Evolutionary conservation across 2,113 vertebrate genomes (phyloP).

Genomic region (Dermatemys mawii): DNA sequence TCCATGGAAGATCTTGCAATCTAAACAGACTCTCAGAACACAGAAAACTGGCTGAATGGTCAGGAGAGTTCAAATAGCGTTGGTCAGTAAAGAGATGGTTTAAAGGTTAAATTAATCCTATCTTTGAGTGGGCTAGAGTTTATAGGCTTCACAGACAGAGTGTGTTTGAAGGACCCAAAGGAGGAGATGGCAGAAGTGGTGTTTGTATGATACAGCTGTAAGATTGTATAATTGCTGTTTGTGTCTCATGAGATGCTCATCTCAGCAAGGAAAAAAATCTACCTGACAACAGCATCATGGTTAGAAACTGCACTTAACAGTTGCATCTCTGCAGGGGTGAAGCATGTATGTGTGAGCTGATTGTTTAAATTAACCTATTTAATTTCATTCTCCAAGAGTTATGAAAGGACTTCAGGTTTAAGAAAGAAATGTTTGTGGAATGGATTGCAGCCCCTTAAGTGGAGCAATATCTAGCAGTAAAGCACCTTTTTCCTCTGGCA

Average conservation of each 20-base stretch:
- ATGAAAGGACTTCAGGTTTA: not conserved
- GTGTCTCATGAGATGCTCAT: not conserved
- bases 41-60: not conserved
- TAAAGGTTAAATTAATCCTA: not conserved
- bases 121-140: not conserved
- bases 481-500: too few relatives aligned
- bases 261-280: not conserved
- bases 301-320: not conserved
- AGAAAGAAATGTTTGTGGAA: not conserved
- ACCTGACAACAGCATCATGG: not conserved
- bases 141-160: accelerated
- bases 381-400: not conserved
- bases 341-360: not conserved
- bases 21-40: not conserved
- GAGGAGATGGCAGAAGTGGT: not conserved
- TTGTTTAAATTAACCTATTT: not conserved
- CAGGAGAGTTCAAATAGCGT: not conserved
- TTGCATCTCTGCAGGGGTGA: accelerated
- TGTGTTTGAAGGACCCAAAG: not conserved
- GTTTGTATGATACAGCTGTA: not conserved
- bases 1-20: not conserved
- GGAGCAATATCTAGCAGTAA: not conserved
- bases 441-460: not conserved
- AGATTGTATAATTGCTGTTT: not conserved
- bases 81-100: not conserved